Conservation (phyloP, 2,888 invertebrate genomes). For the Pediacus dermestoides region DNA sequence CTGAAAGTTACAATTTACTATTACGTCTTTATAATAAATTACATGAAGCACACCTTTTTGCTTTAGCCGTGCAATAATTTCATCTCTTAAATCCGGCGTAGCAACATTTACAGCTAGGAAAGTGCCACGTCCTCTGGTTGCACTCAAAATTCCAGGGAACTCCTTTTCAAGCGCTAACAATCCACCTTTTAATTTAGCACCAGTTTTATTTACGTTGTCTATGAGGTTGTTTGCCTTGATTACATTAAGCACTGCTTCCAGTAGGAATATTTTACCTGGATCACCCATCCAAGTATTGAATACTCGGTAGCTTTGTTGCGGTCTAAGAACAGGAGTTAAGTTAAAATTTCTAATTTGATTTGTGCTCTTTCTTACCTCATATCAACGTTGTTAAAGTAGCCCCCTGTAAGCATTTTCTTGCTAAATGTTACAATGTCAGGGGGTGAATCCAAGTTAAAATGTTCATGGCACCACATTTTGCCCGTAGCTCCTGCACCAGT, state of each 20-base stretch:
- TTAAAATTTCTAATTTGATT: too few relatives aligned
- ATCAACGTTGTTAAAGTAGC: slow-evolving; percentile 79
- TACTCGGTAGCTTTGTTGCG: too few relatives aligned
- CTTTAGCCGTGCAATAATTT: slow-evolving; percentile 64
- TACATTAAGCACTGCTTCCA: slow-evolving; percentile 81
- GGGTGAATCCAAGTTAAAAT: slow-evolving; percentile 78
- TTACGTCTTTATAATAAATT: too few relatives aligned
- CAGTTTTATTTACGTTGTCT: slow-evolving; percentile 67
- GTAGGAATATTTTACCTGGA: slow-evolving; percentile 84
- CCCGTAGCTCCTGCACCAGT: slow-evolving; percentile 97
- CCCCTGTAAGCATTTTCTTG: slow-evolving; percentile 97
- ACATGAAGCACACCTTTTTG: slow-evolving; percentile 67
- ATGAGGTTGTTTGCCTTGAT: slow-evolving; percentile 81
- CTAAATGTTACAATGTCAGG: slow-evolving; percentile 97
- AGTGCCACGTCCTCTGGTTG: slow-evolving; percentile 85
- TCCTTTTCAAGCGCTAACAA: slow-evolving; percentile 64
- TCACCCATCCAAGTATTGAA: slow-evolving; percentile 99
- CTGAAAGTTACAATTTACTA: too few relatives aligned
- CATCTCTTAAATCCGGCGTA: slow-evolving; percentile 65
- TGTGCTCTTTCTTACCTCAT: too few relatives aligned
- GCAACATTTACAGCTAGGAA: slow-evolving; percentile 78
- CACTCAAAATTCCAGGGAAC: slow-evolving; percentile 67
- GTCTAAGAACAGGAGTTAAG: slow-evolving; percentile 71
- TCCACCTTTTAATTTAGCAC: slow-evolving; percentile 62
- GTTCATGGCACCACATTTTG: slow-evolving; percentile 97